phyloP scores from a whole-genome alignment of 2,888 invertebrate species.

The Argynnis bischoffii region DNA sequence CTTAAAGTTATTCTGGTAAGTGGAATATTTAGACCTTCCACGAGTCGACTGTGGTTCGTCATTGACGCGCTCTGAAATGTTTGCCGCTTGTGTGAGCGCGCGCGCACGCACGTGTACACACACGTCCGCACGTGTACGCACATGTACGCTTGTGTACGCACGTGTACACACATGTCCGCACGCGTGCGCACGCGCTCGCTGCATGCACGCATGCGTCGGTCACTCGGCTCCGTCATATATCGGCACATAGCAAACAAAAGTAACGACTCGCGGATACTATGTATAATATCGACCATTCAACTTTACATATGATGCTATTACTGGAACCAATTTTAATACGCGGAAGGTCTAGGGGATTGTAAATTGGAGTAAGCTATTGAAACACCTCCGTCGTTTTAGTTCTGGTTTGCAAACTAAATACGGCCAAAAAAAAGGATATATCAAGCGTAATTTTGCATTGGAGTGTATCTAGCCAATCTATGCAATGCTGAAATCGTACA shows the following conservation, averaged over 20 bases:
- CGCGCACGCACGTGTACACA: constrained; percentile 49
- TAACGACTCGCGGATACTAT: constrained; percentile 40
- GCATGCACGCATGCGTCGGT: constrained; percentile 44
- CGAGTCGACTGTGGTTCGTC: constrained; percentile 90
- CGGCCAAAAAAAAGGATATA: constrained; percentile 61
- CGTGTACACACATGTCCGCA: constrained; percentile 59
- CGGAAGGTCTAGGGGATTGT: constrained; percentile 74
- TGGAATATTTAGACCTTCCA: constrained; percentile 92
- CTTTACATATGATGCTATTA: constrained; percentile 21
- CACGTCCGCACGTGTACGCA: constrained; percentile 40
- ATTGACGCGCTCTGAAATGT: constrained; percentile 92
- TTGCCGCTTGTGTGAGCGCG: constrained; percentile 67
- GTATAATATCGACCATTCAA: constrained; percentile 30
- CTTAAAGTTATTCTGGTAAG: constrained; percentile 93
- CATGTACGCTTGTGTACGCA: constrained; percentile 25
- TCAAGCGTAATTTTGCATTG: constrained; percentile 66
- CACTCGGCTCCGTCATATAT: constrained; percentile 47
- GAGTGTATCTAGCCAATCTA: constrained; percentile 65
- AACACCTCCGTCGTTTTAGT: constrained; percentile 56
- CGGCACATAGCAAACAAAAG: constrained; percentile 35
- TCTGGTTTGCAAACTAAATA: constrained; percentile 58
- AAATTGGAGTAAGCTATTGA: constrained; percentile 62
- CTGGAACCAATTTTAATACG: constrained; percentile 69
- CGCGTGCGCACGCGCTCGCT: constrained; percentile 40
- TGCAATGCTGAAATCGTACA: constrained; percentile 72